Base-by-base conservation (phyloP, 1,140 invertebrate genomes). In the Hyphantria cunea region DNA sequence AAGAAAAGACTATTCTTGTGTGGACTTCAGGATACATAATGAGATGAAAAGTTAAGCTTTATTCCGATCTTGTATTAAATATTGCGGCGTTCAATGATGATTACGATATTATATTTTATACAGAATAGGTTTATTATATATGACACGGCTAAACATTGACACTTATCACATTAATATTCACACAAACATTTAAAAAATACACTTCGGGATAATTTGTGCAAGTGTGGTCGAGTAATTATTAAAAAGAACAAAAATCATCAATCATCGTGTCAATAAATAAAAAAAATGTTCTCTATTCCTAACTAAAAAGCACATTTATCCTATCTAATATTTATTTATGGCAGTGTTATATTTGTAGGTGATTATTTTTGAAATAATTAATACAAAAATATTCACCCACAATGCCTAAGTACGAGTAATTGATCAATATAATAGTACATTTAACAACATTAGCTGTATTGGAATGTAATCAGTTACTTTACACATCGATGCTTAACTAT, bases 331-430 rank as follows among this genome's bases (percentile, higher is more conserved):
- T 60, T 59, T 49, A 50, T 56, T 52, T 53, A 63, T 63, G 60
- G 60, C 60, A 63, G 60, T 63, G 60, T 54, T 47, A 34, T 31
- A 12, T 63, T 51, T 54, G 60, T 54, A n/a, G 60, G 60, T 48
- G 34, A 32, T 8, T 45, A 63, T 55, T 63, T 63, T 63, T 49
- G 59, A 44, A 41, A 31, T 1, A 11, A 31, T 6, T 32, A 6
- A 41, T 62, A 12, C 25, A 55, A 63, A 54, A 63, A 63, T 63
- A 44, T 33, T 34, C 60, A 50, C 61, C 61, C n/a, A 56, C 53
- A 64, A 53, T 53, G 52, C 64, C 72, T 86, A 86, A 84, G 82
- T 88, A 88, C 85, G 76, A 85, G 78, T 84, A 86, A 84, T 88
- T 88, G 80, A 77, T 82, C 80, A 62, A 77, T 86, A 10, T 9